phyloP scores from a whole-genome alignment of 2,113 vertebrate genomes.

The Physeter macrocephalus region DNA sequence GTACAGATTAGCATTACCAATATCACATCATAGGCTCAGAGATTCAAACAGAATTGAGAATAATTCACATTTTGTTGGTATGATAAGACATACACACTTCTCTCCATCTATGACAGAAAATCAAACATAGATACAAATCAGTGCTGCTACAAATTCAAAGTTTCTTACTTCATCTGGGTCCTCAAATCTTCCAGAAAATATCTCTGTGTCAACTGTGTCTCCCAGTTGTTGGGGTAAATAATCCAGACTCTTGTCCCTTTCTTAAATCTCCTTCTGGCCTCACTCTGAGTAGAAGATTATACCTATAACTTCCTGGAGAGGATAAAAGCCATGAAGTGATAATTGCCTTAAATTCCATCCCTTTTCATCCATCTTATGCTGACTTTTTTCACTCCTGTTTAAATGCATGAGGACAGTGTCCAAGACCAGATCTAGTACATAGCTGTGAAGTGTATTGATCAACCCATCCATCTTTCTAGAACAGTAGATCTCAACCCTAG shows the following conservation, averaged over 20 bases:
- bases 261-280: background rate
- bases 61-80: background rate
- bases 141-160: background rate
- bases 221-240: background rate
- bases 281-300: background rate
- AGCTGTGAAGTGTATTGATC: background rate
- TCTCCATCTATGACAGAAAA: background rate
- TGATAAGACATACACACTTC: background rate
- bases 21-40: background rate
- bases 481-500: background rate
- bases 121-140: background rate
- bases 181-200: background rate
- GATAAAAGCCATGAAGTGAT: background rate
- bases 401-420: background rate
- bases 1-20: background rate
- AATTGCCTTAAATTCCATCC: background rate
- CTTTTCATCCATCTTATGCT: background rate
- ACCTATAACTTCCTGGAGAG: background rate
- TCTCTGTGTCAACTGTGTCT: background rate
- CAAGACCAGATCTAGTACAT: background rate
- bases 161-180: background rate
- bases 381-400: background rate
- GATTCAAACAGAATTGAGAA: background rate
- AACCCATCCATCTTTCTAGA: background rate
- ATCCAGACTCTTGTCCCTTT: background rate